phyloP scores from a whole-genome alignment of 2,888 invertebrate species.

The Drosophila prostipennis region DNA sequence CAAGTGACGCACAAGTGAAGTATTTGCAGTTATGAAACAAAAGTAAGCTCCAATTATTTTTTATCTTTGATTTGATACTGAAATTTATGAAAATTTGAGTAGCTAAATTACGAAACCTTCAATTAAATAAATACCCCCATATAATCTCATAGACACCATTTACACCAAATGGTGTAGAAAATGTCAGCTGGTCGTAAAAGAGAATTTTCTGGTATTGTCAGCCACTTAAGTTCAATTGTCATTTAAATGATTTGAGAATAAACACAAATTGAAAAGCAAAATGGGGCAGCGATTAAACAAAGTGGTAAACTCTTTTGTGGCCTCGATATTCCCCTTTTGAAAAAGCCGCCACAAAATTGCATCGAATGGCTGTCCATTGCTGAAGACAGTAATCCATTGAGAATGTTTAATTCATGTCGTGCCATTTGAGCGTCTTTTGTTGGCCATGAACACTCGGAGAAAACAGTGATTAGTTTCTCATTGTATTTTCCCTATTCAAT shows the following conservation, averaged over 20 bases:
- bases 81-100: too few relatives aligned
- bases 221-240: conserved; percentile 19
- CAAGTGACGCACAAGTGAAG: not conserved
- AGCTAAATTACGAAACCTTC: not conserved
- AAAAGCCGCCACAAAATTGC: conserved; percentile 8
- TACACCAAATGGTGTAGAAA: conserved; percentile 1
- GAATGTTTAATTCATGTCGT: conserved; percentile 15
- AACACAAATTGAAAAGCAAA: conserved; percentile 13
- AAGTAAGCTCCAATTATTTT: not conserved
- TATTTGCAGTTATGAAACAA: not conserved
- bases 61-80: not conserved
- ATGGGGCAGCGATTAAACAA: conserved; percentile 16
- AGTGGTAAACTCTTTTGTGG: conserved; percentile 18
- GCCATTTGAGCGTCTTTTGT: conserved; percentile 13
- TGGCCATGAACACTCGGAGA: not conserved
- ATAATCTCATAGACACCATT: not conserved
- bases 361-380: conserved; percentile 10
- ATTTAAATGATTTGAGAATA: conserved; percentile 11
- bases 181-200: conserved; percentile 5
- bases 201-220: not conserved
- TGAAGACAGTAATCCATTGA: conserved; percentile 19
- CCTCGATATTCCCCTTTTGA: not conserved
- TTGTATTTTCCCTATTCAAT: too few relatives aligned
- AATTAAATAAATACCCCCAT: not conserved
- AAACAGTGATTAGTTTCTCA: too few relatives aligned